These are phyloP conservation scores for Equus quagga DNA, from an alignment of 2,113 vertebrate genomes.

Conservation along the genomic window DNA sequence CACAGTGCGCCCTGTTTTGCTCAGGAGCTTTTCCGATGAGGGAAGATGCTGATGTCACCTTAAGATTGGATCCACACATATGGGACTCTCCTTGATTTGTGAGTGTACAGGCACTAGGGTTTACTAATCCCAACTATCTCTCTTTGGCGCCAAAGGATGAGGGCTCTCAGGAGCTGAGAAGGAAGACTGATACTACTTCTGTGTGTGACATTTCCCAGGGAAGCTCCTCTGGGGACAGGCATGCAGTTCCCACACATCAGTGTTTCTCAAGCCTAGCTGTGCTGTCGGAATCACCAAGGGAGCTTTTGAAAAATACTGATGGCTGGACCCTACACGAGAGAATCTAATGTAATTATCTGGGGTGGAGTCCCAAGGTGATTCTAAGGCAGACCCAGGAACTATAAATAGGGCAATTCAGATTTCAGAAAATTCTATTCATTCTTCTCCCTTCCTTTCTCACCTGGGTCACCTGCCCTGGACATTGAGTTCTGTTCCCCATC, in stretches of 20 bases:
- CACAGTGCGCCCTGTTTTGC: neutral
- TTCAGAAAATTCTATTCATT: slow-evolving; percentile 17
- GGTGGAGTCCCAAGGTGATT: neutral
- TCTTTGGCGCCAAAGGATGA: neutral
- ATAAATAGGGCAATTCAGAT: neutral
- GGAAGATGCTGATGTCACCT: neutral
- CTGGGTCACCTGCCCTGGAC: neutral
- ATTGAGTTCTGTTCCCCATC: neutral
- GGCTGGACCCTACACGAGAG: neutral
- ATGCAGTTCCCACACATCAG: neutral
- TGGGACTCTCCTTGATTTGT: neutral
- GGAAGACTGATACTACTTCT: neutral
- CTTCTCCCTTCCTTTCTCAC: neutral
- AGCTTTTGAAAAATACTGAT: neutral
- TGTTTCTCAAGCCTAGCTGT: neutral
- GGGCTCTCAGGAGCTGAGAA: neutral
- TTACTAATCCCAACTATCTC: neutral
- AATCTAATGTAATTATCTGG: neutral
- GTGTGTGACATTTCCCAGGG: neutral
- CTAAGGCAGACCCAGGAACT: neutral
- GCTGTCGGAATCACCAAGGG: neutral
- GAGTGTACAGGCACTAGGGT: neutral
- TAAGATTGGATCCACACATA: neutral
- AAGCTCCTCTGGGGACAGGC: neutral
- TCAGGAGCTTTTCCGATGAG: neutral